Evolutionary conservation across 2,113 vertebrate genomes (phyloP).

Genomic region (Periophthalmus modestus): DNA sequence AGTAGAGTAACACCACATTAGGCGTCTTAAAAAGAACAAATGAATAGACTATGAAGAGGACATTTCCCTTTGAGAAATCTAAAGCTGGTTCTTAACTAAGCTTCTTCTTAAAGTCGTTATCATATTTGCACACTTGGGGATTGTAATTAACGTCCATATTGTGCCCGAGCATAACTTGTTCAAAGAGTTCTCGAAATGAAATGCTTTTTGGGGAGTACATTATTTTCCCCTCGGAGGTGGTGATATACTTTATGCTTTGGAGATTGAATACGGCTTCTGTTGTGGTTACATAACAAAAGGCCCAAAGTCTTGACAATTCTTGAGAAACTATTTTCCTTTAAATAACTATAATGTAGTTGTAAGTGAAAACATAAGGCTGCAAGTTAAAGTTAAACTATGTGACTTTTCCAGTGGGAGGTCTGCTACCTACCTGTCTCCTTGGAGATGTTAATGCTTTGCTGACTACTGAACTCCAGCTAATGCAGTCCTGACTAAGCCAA

Average conservation of each 20-base stretch:
- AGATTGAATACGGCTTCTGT: not conserved
- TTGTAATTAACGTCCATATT: slow-evolving; percentile 30
- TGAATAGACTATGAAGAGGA: not conserved
- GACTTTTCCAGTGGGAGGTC: too few species aligned
- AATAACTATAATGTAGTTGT: not conserved
- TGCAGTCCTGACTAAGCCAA: too few species aligned
- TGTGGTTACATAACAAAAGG: not conserved
- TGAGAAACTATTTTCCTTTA: not conserved
- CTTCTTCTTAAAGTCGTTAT: slow-evolving; percentile 23
- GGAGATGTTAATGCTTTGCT: too few species aligned
- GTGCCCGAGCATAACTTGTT: slow-evolving; percentile 4
- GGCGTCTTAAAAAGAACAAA: slow-evolving; percentile 1
- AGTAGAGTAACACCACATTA: not conserved
- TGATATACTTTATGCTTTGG: not conserved
- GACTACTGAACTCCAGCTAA: too few species aligned
- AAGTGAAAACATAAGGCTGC: too few species aligned
- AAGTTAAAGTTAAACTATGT: too few species aligned
- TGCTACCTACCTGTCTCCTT: too few species aligned
- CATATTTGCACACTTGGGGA: slow-evolving; percentile 20
- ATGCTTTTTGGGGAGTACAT: not conserved
- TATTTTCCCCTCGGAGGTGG: not conserved
- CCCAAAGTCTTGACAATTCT: not conserved
- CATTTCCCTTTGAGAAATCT: not conserved
- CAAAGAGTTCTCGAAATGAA: slow-evolving; percentile 6
- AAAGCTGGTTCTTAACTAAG: slow-evolving; percentile 5